Conservation (phyloP, 2,888 invertebrate species). For the Sericinus montela region DNA sequence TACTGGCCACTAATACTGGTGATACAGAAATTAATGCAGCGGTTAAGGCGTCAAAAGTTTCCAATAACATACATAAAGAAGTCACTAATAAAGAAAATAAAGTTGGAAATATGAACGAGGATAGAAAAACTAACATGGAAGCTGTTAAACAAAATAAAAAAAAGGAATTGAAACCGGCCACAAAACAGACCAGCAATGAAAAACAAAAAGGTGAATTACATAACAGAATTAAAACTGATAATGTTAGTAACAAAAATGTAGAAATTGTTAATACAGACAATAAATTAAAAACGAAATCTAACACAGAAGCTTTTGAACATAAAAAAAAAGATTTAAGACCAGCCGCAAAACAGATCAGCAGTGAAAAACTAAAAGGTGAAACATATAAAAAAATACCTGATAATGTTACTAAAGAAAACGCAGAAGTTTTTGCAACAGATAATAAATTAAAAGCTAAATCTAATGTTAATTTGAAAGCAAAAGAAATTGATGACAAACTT, state of each 20-base stretch:
- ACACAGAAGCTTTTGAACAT: no score
- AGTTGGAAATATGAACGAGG: neutral
- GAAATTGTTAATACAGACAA: neutral
- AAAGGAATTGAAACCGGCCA: no score
- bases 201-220: neutral
- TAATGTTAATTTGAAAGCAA: neutral
- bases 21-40: neutral
- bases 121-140: no score
- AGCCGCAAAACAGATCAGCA: neutral
- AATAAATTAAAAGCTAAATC: neutral
- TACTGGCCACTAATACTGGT: neutral
- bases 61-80: no score
- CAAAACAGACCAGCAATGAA: neutral
- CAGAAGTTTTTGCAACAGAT: neutral
- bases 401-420: neutral
- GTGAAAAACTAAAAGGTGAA: neutral
- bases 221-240: neutral
- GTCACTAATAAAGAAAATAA: no score
- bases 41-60: no score
- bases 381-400: neutral
- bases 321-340: no score
- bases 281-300: neutral
- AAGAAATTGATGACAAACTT: neutral
- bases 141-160: no score
- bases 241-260: neutral